A percentile compares a stretch with the other conserved stretches of the same genome.
phyloP scores from a whole-genome alignment of 2,113 vertebrate genomes.

The Colaptes auratus region DNA sequence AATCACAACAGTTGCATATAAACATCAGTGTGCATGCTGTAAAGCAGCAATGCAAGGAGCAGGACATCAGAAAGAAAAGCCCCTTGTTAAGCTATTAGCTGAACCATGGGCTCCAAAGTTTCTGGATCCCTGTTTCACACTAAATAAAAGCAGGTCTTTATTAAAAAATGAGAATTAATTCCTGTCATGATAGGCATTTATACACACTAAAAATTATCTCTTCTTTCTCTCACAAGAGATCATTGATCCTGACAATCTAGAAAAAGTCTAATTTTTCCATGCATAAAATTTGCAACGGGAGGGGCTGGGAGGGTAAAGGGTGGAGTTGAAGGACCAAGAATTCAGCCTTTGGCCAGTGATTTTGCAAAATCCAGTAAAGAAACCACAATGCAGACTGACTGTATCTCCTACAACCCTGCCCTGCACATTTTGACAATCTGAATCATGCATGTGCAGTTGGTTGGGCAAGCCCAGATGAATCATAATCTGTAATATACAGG shows the following conservation, averaged over 20 bases:
- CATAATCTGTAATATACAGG: neutral
- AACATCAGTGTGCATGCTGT: neutral
- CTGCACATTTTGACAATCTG: neutral
- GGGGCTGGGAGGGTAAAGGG: too few relatives aligned
- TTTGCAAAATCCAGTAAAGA: neutral
- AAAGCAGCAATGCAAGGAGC: neutral
- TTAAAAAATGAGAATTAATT: neutral
- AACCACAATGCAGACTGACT: neutral
- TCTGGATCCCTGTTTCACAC: neutral
- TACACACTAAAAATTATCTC: neutral
- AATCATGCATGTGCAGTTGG: fast-evolving
- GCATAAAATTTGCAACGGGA: neutral
- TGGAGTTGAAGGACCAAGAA: neutral
- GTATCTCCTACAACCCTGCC: neutral
- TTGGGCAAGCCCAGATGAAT: neutral
- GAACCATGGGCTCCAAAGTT: neutral
- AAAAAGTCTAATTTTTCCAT: neutral
- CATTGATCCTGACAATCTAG: neutral
- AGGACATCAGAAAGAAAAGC: neutral
- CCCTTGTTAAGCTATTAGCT: neutral
- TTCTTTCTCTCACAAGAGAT: neutral
- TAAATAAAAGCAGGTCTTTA: neutral
- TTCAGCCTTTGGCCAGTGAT: neutral
- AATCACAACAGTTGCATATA: neutral
- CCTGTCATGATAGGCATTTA: neutral